Evolutionary conservation across 2,113 vertebrate genomes (phyloP), one percentile per base, ranked within the genome.

Genomic region (Epinephelus fuscoguttatus): DNA sequence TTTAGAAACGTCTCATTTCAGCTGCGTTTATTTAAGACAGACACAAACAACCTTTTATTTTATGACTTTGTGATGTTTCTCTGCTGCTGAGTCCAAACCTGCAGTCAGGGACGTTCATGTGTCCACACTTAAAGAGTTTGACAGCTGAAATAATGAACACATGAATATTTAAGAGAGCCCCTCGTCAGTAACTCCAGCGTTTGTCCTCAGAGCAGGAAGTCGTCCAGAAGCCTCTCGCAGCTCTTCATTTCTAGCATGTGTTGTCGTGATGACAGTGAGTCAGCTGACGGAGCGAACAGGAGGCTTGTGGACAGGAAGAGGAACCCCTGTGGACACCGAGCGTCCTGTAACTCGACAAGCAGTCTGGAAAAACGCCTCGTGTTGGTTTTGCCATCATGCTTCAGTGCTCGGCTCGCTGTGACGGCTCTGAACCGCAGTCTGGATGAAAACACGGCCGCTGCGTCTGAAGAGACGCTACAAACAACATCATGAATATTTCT

Each of bases 301-400:
- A 62, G 42, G 57, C 50, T 37, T 37, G 42, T n/a, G 42, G 37
- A 6, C 59, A 23, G 63, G n/a, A n/a, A 14, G 42, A 68, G 11
- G n/a, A 53, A 15, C 62, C 72, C 60, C 72, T 1, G 59, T 6
- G 21, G 72, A 75, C 60, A 40, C 27, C 0, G 7, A 27, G 27
- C 33, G 49, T 33, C 63, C 47, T 69, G 19, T 3, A 11, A 37
- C 63, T 66, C 63, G 1, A 11, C 42, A 25, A 12, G 64, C 5
- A 0, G 49, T 37, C 49, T 69, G 27, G 45, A 53, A 53, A 69
- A 52, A 53, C 2, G 19, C 64, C 23, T 30, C 2, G 11, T 50
- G 42, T 67, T 19, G 64, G 25, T 69, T 49, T 74, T 19, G 45
- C 72, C 72, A 25, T 75, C 59, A 75, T 37, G 47, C 47, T 6